A percentile compares a stretch with the other conserved stretches of the same genome.
These are phyloP conservation scores for Catamblyrhynchus diadema DNA, from an alignment of 2,797 vertebrate genomes.

Conservation along the genomic window DNA sequence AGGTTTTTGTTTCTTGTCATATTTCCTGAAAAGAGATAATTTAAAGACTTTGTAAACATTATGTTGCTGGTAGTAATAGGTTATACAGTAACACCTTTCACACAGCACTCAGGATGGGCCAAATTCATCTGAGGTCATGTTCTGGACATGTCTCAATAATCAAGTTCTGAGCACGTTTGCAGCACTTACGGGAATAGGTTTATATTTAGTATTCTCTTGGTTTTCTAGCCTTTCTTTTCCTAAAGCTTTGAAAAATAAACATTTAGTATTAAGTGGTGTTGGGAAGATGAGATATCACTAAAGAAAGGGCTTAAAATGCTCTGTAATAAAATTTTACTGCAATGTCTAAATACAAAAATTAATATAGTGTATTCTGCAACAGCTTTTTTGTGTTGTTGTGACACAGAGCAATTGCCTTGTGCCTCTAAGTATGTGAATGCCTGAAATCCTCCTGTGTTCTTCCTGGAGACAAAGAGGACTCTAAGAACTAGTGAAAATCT, in stretches of 20 bases:
- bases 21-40: not conserved
- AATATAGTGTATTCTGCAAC: not conserved
- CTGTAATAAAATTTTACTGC: not conserved
- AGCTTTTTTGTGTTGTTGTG: not conserved
- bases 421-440: not conserved
- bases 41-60: not conserved
- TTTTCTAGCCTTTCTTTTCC: not conserved
- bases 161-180: not conserved
- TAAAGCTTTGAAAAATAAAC: not conserved
- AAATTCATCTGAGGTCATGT: conserved; percentile 30
- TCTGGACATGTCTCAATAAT: conserved; percentile 12
- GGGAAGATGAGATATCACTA: not conserved
- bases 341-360: not conserved
- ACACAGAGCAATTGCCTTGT: not conserved
- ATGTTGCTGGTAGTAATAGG: not conserved
- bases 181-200: conserved; percentile 11
- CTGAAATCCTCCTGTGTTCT: not conserved
- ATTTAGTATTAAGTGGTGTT: not conserved
- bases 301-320: not conserved
- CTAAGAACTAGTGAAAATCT: not conserved
- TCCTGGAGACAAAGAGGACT: not conserved
- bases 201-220: not conserved
- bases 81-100: not conserved
- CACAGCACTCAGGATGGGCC: not conserved
- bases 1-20: not conserved